These are phyloP conservation scores for Morone saxatilis DNA, from an alignment of 2,113 vertebrate species.

Conservation along the genomic window DNA sequence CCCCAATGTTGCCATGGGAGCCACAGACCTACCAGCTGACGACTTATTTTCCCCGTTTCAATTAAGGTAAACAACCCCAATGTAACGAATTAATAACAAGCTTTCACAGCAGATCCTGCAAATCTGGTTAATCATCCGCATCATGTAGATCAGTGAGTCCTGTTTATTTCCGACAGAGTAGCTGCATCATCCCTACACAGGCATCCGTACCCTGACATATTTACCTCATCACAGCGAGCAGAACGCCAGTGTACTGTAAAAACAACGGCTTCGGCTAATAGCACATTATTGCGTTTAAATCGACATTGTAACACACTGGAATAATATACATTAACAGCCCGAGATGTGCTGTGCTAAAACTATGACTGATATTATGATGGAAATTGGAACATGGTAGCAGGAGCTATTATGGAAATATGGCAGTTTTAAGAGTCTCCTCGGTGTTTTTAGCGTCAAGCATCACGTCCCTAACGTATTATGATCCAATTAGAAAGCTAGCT, in stretches of 20 bases:
- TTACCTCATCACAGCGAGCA: slow-evolving; percentile 10
- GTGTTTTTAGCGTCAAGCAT: slow-evolving; percentile 33
- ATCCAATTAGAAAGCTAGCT: slow-evolving; percentile 70
- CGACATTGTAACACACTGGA: background rate
- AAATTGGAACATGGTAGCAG: background rate
- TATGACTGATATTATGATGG: background rate
- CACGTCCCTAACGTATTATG: slow-evolving; percentile 33
- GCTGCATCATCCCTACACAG: slow-evolving; percentile 66
- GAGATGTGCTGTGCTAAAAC: background rate
- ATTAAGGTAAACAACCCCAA: slow-evolving; percentile 13
- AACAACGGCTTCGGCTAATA: background rate
- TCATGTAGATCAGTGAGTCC: background rate
- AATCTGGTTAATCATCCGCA: slow-evolving; percentile 9
- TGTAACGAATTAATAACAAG: background rate
- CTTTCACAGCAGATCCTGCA: background rate
- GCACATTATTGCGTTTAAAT: background rate
- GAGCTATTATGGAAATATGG: background rate
- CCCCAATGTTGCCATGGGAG: slow-evolving; percentile 67
- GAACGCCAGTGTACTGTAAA: background rate
- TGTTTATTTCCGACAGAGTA: slow-evolving; percentile 55
- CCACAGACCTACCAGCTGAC: slow-evolving; percentile 54
- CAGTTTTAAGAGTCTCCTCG: background rate
- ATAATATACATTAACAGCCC: background rate
- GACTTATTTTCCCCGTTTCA: slow-evolving; percentile 9
- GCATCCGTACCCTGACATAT: slow-evolving; percentile 47